phyloP scores from a whole-genome alignment of 53 echinoderm and acorn worm genomes.

The Holothuria scabra region DNA sequence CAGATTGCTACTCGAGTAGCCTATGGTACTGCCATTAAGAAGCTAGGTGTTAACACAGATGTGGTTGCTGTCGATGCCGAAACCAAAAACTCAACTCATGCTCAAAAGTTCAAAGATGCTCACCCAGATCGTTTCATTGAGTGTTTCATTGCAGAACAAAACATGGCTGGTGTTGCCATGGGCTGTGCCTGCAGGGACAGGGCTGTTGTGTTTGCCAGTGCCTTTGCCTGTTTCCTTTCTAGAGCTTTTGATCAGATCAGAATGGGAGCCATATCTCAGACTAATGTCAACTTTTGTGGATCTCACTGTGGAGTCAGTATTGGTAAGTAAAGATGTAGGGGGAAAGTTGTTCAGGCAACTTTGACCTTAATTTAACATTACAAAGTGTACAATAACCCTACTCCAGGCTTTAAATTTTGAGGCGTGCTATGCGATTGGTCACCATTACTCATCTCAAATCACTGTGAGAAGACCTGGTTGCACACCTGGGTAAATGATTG shows the following conservation, averaged over 20 bases:
- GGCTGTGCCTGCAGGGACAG: constrained; percentile 86
- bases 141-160: constrained; percentile 99
- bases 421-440: no score
- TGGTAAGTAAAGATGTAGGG: constrained; percentile 62
- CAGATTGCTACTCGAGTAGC: constrained; percentile 92
- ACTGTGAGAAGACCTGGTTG: no score
- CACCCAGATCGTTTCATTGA: constrained; percentile 87
- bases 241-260: constrained; percentile 94
- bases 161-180: constrained; percentile 90
- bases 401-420: no score
- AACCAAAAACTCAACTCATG: constrained; percentile 97
- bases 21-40: constrained; percentile 84
- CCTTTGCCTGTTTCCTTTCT: constrained; percentile 92
- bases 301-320: constrained; percentile 94
- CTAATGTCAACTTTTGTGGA: constrained; percentile 93
- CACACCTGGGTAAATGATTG: no score
- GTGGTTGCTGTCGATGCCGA: constrained; percentile 90
- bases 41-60: constrained; percentile 73
- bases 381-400: no score
- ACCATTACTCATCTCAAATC: no score
- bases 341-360: no score
- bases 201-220: constrained; percentile 83
- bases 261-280: constrained; percentile 98
- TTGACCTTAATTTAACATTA: no score
- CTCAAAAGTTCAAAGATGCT: constrained; percentile 80